These are phyloP conservation scores for Orussus abietinus DNA, from an alignment of 1,140 invertebrate species.

Conservation along the genomic window DNA sequence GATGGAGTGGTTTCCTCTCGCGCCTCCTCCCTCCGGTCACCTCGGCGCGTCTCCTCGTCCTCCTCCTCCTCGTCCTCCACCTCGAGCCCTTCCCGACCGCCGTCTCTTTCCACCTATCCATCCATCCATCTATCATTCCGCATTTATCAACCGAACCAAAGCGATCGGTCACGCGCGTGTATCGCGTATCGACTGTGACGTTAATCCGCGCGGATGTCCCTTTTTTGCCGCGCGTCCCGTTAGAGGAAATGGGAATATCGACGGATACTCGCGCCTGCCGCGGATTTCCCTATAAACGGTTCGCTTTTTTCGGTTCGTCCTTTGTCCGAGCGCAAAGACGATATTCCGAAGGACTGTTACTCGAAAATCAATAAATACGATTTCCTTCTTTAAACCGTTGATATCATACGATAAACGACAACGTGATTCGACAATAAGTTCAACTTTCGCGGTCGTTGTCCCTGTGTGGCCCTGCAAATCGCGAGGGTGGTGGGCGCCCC, in stretches of 20 bases:
- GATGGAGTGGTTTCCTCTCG: slow-evolving; percentile 24
- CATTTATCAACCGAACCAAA: slow-evolving; percentile 32
- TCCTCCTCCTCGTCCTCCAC: background rate
- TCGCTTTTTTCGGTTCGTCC: background rate
- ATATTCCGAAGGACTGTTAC: too few species aligned
- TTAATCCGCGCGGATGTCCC: slow-evolving; percentile 32
- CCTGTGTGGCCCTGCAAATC: too few species aligned
- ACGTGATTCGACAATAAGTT: too few species aligned
- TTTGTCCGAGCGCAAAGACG: background rate
- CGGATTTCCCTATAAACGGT: too few species aligned
- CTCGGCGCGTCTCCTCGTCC: background rate
- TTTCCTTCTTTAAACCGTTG: too few species aligned
- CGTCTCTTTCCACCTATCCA: too few species aligned
- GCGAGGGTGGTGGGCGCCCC: too few species aligned
- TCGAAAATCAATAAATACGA: too few species aligned
- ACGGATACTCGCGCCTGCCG: background rate
- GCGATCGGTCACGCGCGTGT: slow-evolving; percentile 34
- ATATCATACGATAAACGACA: too few species aligned
- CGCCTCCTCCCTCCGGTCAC: slow-evolving; percentile 9
- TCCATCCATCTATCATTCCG: background rate
- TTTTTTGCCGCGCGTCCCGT: too few species aligned
- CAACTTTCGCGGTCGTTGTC: too few species aligned
- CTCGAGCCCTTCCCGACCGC: slow-evolving; percentile 8
- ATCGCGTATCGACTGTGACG: slow-evolving; percentile 26
- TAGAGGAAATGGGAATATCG: too few species aligned